A percentile compares a stretch with the other conserved stretches of the same genome.
Evolutionary conservation across 2,797 vertebrate genomes (phyloP).

Genomic region (Agapornis canus): DNA sequence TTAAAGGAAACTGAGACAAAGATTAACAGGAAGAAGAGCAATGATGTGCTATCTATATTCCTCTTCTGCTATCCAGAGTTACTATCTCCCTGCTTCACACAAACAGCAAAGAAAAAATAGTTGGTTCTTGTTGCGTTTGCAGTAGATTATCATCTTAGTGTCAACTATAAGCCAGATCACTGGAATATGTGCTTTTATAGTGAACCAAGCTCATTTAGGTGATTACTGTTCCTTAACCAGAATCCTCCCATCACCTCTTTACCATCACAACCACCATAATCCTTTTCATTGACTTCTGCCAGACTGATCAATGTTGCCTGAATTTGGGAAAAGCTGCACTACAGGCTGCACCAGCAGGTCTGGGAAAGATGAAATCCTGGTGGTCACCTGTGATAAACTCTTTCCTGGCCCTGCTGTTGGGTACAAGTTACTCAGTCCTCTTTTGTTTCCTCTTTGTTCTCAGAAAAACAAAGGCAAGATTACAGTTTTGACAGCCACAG

Average conservation of each 20-base stretch:
- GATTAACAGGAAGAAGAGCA: background rate
- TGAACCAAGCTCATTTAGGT: background rate
- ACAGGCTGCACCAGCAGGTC: background rate
- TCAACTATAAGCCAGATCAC: background rate
- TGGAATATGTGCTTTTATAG: background rate
- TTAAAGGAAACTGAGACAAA: background rate
- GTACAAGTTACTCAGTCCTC: background rate
- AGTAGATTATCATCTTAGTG: background rate
- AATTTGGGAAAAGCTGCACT: background rate
- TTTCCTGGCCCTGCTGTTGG: rapidly evolving
- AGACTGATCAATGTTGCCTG: background rate
- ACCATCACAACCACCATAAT: background rate
- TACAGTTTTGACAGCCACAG: background rate
- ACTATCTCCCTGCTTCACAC: background rate
- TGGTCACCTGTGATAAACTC: background rate
- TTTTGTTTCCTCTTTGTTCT: background rate
- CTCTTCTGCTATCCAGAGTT: background rate
- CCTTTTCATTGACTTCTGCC: background rate
- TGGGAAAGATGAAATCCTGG: background rate
- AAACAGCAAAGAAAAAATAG: background rate
- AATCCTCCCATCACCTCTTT: background rate
- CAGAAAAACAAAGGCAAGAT: background rate
- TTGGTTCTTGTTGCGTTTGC: background rate
- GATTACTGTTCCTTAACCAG: background rate
- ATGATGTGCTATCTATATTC: rapidly evolving